Conservation (phyloP, 2,113 vertebrate genomes). For the Poecile atricapillus region DNA sequence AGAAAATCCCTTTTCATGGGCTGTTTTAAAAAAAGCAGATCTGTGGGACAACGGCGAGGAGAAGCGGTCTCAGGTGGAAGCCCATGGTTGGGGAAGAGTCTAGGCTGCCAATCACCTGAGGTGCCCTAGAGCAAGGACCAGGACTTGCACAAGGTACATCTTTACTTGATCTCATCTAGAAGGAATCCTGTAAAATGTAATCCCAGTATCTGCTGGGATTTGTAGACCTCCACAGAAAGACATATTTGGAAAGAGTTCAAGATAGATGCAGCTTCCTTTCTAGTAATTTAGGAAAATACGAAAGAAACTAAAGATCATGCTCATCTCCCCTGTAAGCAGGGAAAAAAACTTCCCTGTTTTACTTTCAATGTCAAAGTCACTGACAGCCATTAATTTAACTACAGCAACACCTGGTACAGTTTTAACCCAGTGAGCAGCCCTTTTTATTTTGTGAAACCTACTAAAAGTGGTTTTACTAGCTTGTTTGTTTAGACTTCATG, state of each 20-base stretch:
- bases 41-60: accelerated
- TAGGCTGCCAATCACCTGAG: not conserved
- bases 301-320: not conserved
- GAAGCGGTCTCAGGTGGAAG: not conserved
- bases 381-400: not conserved
- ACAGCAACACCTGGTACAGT: not conserved
- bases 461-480: not conserved
- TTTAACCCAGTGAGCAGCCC: not conserved
- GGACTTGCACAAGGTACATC: not conserved
- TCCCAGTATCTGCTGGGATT: conserved; percentile 6
- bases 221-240: conserved; percentile 3
- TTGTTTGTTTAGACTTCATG: not conserved
- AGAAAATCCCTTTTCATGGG: not conserved
- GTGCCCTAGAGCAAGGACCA: not conserved
- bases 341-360: not conserved
- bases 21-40: not conserved
- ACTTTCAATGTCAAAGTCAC: not conserved
- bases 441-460: not conserved
- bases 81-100: not conserved
- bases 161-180: not conserved
- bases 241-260: not conserved
- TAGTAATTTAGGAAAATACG: not conserved
- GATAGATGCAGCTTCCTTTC: not conserved
- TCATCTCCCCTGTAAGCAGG: not conserved
- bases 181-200: conserved; percentile 17